Percentiles rank a stretch among this genome's conserved stretches.
phyloP scores from a whole-genome alignment of 2,888 invertebrate species.

The Lymantria monacha region DNA sequence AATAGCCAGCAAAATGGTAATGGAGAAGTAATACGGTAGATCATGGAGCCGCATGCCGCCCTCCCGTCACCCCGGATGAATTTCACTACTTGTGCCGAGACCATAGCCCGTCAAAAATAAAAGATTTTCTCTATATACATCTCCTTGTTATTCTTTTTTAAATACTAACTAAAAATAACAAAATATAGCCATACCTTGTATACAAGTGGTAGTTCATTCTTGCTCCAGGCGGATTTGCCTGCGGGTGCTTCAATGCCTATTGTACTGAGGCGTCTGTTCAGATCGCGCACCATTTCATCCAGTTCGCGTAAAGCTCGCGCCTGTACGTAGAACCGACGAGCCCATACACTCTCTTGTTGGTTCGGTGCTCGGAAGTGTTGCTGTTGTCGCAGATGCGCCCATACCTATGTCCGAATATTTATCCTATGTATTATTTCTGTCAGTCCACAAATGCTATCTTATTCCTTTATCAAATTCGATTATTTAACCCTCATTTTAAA shows the following conservation, averaged over 20 bases:
- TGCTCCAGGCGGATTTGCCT: constrained; percentile 59
- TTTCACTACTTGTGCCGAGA: no score
- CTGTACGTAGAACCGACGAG: constrained; percentile 86
- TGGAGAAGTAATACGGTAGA: no score
- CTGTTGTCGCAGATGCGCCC: constrained; percentile 83
- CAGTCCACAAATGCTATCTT: no score
- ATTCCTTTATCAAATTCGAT: no score
- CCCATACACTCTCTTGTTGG: constrained; percentile 84
- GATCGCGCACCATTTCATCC: constrained; percentile 86
- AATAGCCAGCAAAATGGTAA: no score
- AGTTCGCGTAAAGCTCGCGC: constrained; percentile 88
- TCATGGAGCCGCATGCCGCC: no score
- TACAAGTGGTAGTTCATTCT: constrained; percentile 52
- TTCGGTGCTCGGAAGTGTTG: constrained; percentile 77
- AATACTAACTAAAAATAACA: no score
- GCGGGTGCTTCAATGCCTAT: constrained; percentile 83
- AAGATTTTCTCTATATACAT: no score
- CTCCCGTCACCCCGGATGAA: no score
- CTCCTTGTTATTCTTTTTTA: no score
- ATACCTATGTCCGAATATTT: constrained; percentile 80
- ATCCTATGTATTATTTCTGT: background rate
- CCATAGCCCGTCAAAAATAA: no score
- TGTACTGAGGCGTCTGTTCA: constrained; percentile 82
- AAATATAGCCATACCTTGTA: constrained; percentile 68
- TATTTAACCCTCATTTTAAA: no score